A percentile compares a stretch with the other conserved stretches of the same genome.
Evolutionary conservation across 2,888 invertebrate genomes (phyloP).

Genomic region (Cheilosia pagana): DNA sequence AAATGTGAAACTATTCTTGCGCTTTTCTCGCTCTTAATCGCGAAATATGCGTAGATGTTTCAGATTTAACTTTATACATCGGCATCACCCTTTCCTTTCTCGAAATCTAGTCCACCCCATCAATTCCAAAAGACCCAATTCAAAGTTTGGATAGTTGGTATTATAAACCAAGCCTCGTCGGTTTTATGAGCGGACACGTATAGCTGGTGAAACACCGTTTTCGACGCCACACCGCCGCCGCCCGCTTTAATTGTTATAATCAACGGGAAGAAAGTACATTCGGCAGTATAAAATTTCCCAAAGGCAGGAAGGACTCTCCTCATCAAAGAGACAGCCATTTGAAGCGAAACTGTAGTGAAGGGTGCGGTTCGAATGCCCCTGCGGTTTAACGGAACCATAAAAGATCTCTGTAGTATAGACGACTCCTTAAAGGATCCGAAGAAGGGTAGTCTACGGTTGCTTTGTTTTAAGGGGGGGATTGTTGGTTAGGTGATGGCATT

Average conservation of each 20-base stretch:
- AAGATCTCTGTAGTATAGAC: slow-evolving; percentile 32
- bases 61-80: slow-evolving; percentile 27
- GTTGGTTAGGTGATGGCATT: slow-evolving; percentile 37
- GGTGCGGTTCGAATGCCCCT: slow-evolving; percentile 29
- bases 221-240: slow-evolving; percentile 19
- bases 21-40: no score
- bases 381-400: slow-evolving; percentile 69
- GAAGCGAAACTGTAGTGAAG: slow-evolving; percentile 46
- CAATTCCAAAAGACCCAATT: slow-evolving; percentile 16
- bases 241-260: slow-evolving; percentile 65
- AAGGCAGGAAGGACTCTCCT: slow-evolving; percentile 50
- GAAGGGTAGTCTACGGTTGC: slow-evolving; percentile 35
- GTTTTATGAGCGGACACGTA: slow-evolving; percentile 38
- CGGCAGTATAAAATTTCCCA: slow-evolving; percentile 45
- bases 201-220: slow-evolving; percentile 27
- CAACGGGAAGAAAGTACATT: slow-evolving; percentile 58
- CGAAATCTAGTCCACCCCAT: slow-evolving; percentile 26
- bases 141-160: slow-evolving; percentile 48
- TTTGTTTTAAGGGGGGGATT: slow-evolving; percentile 36
- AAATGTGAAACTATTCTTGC: no score
- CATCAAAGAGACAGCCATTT: slow-evolving; percentile 66
- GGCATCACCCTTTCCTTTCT: slow-evolving; percentile 32
- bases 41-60: no score
- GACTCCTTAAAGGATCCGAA: slow-evolving; percentile 10
- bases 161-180: slow-evolving; percentile 61